These are phyloP conservation scores for Rhabditoides inermis DNA, from an alignment of 2,888 invertebrate species.

Conservation along the genomic window DNA sequence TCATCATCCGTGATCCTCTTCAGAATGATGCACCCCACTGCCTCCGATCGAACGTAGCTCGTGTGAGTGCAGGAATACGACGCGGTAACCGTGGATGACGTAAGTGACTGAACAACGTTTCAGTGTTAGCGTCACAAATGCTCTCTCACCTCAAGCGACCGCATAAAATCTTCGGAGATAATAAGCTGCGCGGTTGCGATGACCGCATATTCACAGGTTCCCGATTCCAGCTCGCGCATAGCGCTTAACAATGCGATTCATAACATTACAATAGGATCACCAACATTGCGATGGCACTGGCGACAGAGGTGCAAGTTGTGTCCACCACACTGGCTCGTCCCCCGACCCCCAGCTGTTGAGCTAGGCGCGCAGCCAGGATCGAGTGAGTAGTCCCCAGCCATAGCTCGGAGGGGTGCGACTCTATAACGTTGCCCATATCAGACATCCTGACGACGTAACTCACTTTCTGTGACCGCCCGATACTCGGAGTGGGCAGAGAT, in stretches of 20 bases:
- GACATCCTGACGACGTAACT: slow-evolving; percentile 3
- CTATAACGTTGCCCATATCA: background rate
- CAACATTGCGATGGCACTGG: slow-evolving; percentile 24
- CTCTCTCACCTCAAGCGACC: no score
- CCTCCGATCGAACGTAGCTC: slow-evolving; percentile 25
- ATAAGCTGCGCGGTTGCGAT: no score
- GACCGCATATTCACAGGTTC: no score
- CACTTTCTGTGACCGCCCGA: slow-evolving; percentile 16
- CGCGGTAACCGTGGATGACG: no score
- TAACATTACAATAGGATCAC: no score
- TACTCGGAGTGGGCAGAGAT: slow-evolving; percentile 23
- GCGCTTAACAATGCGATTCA: no score
- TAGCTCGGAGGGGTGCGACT: slow-evolving; percentile 1
- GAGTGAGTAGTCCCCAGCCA: slow-evolving; percentile 25
- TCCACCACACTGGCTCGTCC: slow-evolving; percentile 27
- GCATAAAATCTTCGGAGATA: no score
- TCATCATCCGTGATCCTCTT: background rate
- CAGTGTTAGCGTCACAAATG: no score
- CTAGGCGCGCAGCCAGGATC: slow-evolving; percentile 23
- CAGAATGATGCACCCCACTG: slow-evolving; percentile 23
- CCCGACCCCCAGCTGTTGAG: slow-evolving; percentile 21
- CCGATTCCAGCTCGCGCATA: no score
- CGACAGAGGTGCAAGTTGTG: slow-evolving; percentile 31
- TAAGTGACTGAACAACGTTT: no score
- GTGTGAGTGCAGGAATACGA: no score